phyloP scores from a whole-genome alignment of 2,888 invertebrate species.

The Eupithecia subumbrata region DNA sequence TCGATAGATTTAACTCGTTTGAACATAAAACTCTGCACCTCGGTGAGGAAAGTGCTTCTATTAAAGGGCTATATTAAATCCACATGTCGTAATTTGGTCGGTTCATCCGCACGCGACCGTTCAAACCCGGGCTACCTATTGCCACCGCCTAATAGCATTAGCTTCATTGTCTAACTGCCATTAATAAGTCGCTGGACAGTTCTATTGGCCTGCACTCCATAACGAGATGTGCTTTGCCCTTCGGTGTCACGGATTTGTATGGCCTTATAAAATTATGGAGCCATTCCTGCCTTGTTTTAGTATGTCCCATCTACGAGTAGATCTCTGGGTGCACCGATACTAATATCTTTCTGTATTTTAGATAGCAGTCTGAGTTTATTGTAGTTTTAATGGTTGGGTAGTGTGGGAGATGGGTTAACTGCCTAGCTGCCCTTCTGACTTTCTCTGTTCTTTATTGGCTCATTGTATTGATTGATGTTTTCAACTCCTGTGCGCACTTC shows the following conservation, averaged over 20 bases:
- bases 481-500: neutral
- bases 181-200: conserved; percentile 78
- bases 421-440: conserved; percentile 30
- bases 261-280: conserved; percentile 54
- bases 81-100: conserved; percentile 39
- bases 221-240: conserved; percentile 61
- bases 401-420: conserved; percentile 35
- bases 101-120: conserved; percentile 55
- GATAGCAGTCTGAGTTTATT: conserved; percentile 38
- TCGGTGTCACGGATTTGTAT: conserved; percentile 76
- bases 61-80: conserved; percentile 32
- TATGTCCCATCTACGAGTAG: conserved; percentile 48
- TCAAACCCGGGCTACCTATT: conserved; percentile 64
- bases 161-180: conserved; percentile 75
- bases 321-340: conserved; percentile 39
- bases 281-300: conserved; percentile 49
- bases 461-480: conserved; percentile 9
- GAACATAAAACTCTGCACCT: neutral
- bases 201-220: conserved; percentile 74
- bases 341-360: conserved; percentile 36
- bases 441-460: conserved; percentile 47
- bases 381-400: conserved; percentile 35
- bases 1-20: neutral
- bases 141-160: conserved; percentile 77
- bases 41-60: neutral